Evolutionary conservation across 2,797 vertebrate genomes (phyloP).

Genomic region (Characodon lateralis): DNA sequence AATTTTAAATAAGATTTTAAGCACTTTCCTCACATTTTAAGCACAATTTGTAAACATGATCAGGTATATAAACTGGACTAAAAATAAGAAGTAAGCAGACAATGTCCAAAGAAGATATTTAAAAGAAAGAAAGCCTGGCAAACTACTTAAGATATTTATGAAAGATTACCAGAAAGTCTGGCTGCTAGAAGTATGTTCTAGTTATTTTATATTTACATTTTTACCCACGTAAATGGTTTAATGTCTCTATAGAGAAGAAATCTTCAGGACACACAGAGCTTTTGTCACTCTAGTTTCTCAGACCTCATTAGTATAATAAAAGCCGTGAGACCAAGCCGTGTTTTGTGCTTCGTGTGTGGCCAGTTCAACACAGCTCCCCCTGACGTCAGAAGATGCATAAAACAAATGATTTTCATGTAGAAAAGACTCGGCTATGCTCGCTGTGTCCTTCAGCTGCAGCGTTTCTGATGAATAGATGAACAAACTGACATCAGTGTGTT

Average conservation of each 20-base stretch:
- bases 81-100: background rate
- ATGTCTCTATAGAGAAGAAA: background rate
- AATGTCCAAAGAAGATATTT: no score
- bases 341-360: background rate
- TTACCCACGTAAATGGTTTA: background rate
- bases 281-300: background rate
- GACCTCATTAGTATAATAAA: background rate
- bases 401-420: slow-evolving; percentile 20
- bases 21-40: background rate
- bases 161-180: background rate
- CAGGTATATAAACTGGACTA: background rate
- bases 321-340: background rate
- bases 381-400: slow-evolving; percentile 16
- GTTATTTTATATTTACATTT: background rate
- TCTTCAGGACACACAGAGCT: background rate
- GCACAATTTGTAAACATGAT: background rate
- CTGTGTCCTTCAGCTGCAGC: slow-evolving; percentile 47
- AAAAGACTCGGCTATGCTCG: slow-evolving; percentile 8
- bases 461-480: slow-evolving; percentile 60
- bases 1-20: no score
- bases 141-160: no score
- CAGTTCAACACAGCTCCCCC: background rate
- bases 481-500: slow-evolving; percentile 69
- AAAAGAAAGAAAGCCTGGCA: no score
- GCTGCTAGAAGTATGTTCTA: background rate